phyloP scores from a whole-genome alignment of 2,888 invertebrate genomes.

The Macrostomum cliftonense region DNA sequence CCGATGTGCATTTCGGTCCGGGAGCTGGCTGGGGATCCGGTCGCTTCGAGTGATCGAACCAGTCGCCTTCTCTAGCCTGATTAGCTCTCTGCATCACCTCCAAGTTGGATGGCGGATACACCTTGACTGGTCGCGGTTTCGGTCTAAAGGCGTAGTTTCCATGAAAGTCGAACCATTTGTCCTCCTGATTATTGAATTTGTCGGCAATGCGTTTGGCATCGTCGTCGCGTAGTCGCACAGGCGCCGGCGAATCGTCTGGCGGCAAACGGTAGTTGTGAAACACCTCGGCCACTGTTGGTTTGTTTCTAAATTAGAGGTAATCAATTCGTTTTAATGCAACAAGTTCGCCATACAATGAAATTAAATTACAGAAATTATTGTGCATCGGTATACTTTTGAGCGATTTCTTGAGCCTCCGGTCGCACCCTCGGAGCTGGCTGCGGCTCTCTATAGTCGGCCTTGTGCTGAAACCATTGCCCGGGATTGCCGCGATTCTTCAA shows the following conservation, averaged over 20 bases:
- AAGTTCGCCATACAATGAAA: no score
- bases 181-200: slow-evolving; percentile 3
- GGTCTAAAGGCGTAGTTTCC: slow-evolving; percentile 1
- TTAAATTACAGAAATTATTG: no score
- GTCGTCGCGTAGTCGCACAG: background rate
- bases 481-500: slow-evolving; percentile 3
- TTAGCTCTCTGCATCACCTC: no score
- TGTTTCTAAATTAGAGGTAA: no score
- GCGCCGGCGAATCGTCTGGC: background rate
- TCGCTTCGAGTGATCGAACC: slow-evolving; percentile 2
- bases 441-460: background rate
- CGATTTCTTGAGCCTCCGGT: background rate
- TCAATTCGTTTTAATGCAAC: no score
- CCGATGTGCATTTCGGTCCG: no score
- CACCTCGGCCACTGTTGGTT: background rate
- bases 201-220: slow-evolving; percentile 1
- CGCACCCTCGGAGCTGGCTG: slow-evolving; percentile 1
- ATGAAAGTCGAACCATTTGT: slow-evolving; percentile 4
- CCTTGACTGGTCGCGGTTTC: no score
- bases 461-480: slow-evolving; percentile 3
- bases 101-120: no score
- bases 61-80: slow-evolving; percentile 1
- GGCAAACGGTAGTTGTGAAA: background rate
- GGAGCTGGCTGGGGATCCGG: background rate
- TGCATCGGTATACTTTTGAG: background rate